Conservation (phyloP, 2,888 invertebrate genomes). For the Hymenopus coronatus region DNA sequence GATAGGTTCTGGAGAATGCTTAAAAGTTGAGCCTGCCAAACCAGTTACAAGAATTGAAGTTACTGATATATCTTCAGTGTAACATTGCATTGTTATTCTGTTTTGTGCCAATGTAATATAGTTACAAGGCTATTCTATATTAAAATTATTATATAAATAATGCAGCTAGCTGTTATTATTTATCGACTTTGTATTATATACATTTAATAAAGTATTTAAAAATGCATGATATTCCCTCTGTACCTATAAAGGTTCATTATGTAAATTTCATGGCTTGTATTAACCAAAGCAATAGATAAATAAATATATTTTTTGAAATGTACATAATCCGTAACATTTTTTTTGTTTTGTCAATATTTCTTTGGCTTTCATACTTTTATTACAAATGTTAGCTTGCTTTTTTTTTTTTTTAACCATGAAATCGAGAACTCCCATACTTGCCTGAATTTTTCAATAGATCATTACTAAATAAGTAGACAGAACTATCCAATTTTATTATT, state of each 20-base stretch:
- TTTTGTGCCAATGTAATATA: background rate
- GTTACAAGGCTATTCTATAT: background rate
- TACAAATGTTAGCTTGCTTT: too few relatives aligned
- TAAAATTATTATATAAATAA: too few relatives aligned
- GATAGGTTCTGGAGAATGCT: slow-evolving; percentile 44
- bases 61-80: slow-evolving; percentile 51
- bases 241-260: background rate
- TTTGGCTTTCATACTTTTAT: too few relatives aligned
- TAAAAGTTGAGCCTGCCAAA: slow-evolving; percentile 49
- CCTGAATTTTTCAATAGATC: too few relatives aligned
- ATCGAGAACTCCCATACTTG: too few relatives aligned
- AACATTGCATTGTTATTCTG: background rate
- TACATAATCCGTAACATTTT: background rate
- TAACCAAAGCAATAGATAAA: background rate
- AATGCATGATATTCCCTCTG: background rate
- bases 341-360: too few relatives aligned
- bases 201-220: background rate
- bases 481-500: too few relatives aligned
- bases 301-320: background rate
- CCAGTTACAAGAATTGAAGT: slow-evolving; percentile 54
- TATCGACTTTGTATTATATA: background rate
- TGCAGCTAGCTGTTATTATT: too few relatives aligned
- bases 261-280: background rate
- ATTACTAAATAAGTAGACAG: too few relatives aligned
- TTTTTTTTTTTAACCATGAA: too few relatives aligned